Evolutionary conservation across 2,797 vertebrate genomes (phyloP).

Genomic region (Premnoplex brunnescens): DNA sequence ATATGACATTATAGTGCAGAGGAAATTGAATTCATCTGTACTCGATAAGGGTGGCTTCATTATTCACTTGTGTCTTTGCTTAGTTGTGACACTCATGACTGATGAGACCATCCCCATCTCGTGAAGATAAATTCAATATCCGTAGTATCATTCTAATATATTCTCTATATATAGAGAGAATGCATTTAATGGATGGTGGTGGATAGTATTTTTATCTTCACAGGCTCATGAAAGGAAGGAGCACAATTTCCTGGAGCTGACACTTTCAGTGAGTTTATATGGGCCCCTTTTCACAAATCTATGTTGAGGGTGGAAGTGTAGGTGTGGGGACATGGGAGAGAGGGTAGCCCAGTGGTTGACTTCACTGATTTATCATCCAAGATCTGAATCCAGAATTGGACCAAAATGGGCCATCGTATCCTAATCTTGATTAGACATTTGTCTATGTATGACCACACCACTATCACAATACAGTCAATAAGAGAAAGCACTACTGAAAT

Average conservation of each 20-base stretch:
- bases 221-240: conserved; percentile 61
- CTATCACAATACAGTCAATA: background rate
- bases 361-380: background rate
- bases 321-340: background rate
- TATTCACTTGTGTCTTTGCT: conserved; percentile 71
- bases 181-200: conserved; percentile 70
- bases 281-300: background rate
- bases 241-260: conserved; percentile 63
- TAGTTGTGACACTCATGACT: conserved; percentile 67
- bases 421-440: background rate
- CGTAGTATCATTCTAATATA: conserved; percentile 70
- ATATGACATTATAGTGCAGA: conserved; percentile 73
- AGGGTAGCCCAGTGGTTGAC: background rate
- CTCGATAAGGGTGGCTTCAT: conserved; percentile 72
- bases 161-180: conserved; percentile 70
- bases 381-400: background rate
- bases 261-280: conserved; percentile 52
- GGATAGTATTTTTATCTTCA: conserved; percentile 74
- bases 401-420: background rate
- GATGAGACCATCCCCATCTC: conserved; percentile 73
- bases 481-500: background rate
- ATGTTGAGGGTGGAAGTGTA: background rate
- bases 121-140: conserved; percentile 76
- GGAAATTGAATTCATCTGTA: conserved; percentile 78
- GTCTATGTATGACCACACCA: background rate